A percentile compares a stretch with the other conserved stretches of the same genome.
phyloP scores from a whole-genome alignment of 1,140 invertebrate species.

The Psilanteris sp. region DNA sequence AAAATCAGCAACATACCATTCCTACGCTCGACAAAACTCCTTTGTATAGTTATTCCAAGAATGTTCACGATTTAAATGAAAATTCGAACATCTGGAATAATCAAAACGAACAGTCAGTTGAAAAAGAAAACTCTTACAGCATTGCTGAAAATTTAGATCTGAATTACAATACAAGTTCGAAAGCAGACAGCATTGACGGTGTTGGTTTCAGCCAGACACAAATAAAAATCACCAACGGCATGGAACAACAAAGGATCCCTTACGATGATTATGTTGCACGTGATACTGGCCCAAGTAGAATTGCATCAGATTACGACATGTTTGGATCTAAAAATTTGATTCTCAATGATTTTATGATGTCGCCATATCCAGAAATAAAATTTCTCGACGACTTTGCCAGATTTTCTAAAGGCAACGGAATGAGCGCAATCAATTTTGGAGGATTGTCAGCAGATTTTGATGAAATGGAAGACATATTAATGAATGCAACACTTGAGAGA shows the following conservation, averaged over 20 bases:
- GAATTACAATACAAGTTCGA: constrained; percentile 15
- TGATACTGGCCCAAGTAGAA: constrained; percentile 3
- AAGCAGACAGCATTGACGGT: constrained; percentile 8
- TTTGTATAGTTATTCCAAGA: constrained; percentile 45
- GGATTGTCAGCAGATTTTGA: constrained; percentile 44
- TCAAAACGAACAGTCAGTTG: constrained; percentile 31
- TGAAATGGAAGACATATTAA: constrained; percentile 47
- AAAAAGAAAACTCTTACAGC: constrained; percentile 10
- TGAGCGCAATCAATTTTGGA: constrained; percentile 16
- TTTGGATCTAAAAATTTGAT: constrained; percentile 42
- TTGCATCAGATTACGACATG: constrained; percentile 20
- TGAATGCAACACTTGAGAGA: constrained; percentile 33
- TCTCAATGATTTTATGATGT: constrained; percentile 52
- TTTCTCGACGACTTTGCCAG: constrained; percentile 42
- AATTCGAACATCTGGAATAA: constrained; percentile 26
- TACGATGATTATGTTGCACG: constrained; percentile 16
- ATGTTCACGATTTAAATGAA: constrained; percentile 42
- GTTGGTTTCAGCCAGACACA: constrained; percentile 24
- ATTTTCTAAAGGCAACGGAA: constrained; percentile 25
- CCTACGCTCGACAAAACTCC: constrained; percentile 38
- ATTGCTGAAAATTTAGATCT: constrained; percentile 21
- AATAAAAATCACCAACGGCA: constrained; percentile 28
- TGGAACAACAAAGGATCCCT: constrained; percentile 5
- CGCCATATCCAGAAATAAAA: constrained; percentile 30
- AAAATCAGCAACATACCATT: constrained; percentile 49